Evolutionary conservation across 2,797 vertebrate species (phyloP), one percentile per base, ranked within the genome.

Genomic region (Sciurus carolinensis): DNA sequence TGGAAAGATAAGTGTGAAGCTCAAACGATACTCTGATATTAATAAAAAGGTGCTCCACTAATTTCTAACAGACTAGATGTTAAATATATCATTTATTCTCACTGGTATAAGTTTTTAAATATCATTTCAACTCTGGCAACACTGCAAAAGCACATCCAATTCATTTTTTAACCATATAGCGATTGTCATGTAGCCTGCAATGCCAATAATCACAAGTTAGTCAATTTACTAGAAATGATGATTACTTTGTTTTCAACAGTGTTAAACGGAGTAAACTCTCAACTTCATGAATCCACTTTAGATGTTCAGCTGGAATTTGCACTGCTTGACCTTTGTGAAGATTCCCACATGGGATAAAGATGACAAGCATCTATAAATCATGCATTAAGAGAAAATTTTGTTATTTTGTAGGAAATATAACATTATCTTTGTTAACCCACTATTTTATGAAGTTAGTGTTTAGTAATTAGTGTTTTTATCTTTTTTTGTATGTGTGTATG

Each of bases 401-500:
- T 24, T 77, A 2, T 72, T 95, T 95, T 95, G 26, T 69, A 95
- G 67, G 26, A 94, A 72, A 50, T 24, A 9, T 36, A 79, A n/a
- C 13, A 44, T 5, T 94, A 66, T 52, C 39, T 85, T 96, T 90
- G 33, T 94, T 80, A 95, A 54, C 5, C 3, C 47, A 83, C 3
- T 83, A 76, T 94, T 93, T 93, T 82, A 84, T 84, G 59, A 91
- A 71, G 7, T 64, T 91, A 30, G 30, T 59, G 0, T 92, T 94
- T 89, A 14, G 13, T 76, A 26, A 47, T 69, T 90, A 81, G 72
- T 69, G 14, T 73, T 13, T 44, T 82, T 33, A 33, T 71, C 39
- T 90, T 47, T 96, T 42, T 42, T 22, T 47, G 44, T 47, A 47
- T 47, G 44, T 47, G 9, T 47, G 44, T 47, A 47, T 54, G 5